phyloP scores from a whole-genome alignment of 30 jellyfish, hydroid and myxozoan genomes.

The Nemopilema nomurai region DNA sequence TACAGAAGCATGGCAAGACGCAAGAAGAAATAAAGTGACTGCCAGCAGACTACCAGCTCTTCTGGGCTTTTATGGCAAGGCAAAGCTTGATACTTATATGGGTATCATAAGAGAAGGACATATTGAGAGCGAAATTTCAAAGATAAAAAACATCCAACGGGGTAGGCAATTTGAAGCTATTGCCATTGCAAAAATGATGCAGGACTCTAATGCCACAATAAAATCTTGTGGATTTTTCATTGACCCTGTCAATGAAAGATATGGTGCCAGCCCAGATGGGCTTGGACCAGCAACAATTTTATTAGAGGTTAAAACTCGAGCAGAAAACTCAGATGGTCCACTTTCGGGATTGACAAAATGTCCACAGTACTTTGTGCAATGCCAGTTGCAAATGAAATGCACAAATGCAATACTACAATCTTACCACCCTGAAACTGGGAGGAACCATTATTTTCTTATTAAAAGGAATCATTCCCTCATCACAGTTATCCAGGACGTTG shows the following conservation, averaged over 20 bases:
- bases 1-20: conserved; percentile 2
- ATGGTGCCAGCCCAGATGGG: conserved; percentile 9
- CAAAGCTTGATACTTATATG: too few species aligned
- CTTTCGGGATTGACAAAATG: not conserved
- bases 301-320: conserved; percentile 3
- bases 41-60: conserved; percentile 6
- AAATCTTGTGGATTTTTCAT: conserved; percentile 3
- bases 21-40: not conserved
- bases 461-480: not conserved
- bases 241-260: not conserved
- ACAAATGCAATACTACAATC: not conserved
- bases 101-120: too few species aligned
- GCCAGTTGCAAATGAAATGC: conserved; percentile 5
- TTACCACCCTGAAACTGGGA: conserved; percentile 7
- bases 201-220: not conserved
- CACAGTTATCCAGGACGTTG: conserved; percentile 4
- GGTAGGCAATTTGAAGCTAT: conserved; percentile 1
- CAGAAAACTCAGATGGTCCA: conserved; percentile 2
- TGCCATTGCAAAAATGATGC: conserved; percentile 1
- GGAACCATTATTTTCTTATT: not conserved
- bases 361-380: conserved; percentile 6
- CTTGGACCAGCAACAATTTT: conserved; percentile 5
- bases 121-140: not conserved
- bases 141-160: not conserved
- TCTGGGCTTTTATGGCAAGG: too few species aligned